Base-by-base conservation (phyloP, 2,888 invertebrate genomes). In the Tetanocera ferruginea region DNA sequence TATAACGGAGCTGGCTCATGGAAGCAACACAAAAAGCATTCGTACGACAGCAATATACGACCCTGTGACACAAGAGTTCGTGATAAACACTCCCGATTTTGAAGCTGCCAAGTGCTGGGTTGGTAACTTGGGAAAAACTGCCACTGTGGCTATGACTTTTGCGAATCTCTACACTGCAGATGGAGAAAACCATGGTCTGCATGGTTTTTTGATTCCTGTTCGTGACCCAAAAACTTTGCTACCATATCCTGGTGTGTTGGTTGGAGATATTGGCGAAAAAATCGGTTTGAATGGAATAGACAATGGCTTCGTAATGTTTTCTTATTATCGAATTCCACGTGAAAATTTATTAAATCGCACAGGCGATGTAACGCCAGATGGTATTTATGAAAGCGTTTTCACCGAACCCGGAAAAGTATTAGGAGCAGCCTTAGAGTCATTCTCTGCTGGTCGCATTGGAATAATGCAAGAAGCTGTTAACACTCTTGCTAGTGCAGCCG, bases 101-200 rank as follows among this genome's bases (percentile, higher is more conserved):
- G 95, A 98, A 90, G 96, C 98, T 9, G 96, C 97, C 75, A 99
- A 99, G 92, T 97, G 97, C 90, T 98, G 98, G 98, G 94, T 95
- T 85, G 98, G 98, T 84, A 97, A 97, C 91, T 92, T 96, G 91
- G 96, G 96, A 92, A 94, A 95, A 90, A 95, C 94, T 11, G 95
- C 97, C 79, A 97, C 97, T 0, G 94, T 96, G 86, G 95, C 96
- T 0, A 90, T 97, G 80, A 93, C 97, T 3, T 98, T 97, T 91
- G 98, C 98, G 1, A 97, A 97, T 90, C 91, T 98, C 79, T 93
- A 95, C 85, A 96, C 95, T 0, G 92, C 94, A 0, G 94, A 95
- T 87, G 95, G 94, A 0, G 91, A 91, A 55, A 93, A 92, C 84
- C 96, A 97, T 84, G 98, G 98, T 0, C 91, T 98, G 5, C 97